Evolutionary conservation across 1,140 invertebrate genomes (phyloP).

Genomic region (Drosophila tani): DNA sequence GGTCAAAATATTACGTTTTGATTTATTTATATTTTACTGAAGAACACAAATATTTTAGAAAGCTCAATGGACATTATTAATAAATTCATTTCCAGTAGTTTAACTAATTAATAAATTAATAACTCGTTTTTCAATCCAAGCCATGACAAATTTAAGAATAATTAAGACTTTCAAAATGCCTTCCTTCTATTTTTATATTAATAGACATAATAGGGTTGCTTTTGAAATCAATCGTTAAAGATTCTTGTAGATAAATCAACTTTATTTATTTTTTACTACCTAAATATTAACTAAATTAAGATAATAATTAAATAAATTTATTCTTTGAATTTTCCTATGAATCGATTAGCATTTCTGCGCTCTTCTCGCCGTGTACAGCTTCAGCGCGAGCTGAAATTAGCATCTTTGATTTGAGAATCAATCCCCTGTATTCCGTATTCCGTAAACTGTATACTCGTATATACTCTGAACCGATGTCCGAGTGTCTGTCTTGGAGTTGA

Average conservation of each 20-base stretch:
- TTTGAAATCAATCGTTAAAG: not conserved
- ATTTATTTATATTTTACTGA: too few species aligned
- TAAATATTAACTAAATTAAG: not conserved
- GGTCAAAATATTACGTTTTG: too few species aligned
- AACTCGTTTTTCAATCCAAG: not conserved
- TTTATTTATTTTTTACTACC: too few species aligned
- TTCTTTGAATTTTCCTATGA: not conserved
- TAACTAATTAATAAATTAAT: not conserved
- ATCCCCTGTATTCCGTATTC: slow-evolving; percentile 10
- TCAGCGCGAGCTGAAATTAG: slow-evolving; percentile 52
- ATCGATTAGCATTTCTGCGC: not conserved
- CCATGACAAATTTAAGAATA: not conserved
- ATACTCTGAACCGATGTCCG: not conserved
- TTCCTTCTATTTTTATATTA: not conserved
- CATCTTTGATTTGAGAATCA: slow-evolving; percentile 76
- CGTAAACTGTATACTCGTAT: not conserved
- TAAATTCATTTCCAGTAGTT: not conserved
- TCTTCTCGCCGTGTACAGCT: slow-evolving; percentile 15
- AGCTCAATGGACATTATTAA: not conserved
- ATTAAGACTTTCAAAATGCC: too few species aligned
- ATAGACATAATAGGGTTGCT: too few species aligned
- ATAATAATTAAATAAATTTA: not conserved
- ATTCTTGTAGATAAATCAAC: not conserved
- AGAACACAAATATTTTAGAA: not conserved
- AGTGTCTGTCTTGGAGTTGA: slow-evolving; percentile 43